phyloP scores from a whole-genome alignment of 2,888 invertebrate genomes.

The Apotomis capreana region DNA sequence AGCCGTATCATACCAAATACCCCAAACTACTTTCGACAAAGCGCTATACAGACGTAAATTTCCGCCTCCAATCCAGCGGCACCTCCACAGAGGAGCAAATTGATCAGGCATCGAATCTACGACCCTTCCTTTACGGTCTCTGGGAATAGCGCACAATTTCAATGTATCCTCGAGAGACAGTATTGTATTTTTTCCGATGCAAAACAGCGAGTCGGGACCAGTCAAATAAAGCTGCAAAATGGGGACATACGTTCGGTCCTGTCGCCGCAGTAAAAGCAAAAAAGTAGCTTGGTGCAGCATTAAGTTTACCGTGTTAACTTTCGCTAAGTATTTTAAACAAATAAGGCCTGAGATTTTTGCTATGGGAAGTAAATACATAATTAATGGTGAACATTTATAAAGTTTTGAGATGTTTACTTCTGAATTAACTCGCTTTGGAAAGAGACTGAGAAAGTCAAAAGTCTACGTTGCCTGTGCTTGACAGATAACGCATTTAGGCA shows the following conservation, averaged over 20 bases:
- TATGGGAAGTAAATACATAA: too few relatives aligned
- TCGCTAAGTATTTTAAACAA: too few relatives aligned
- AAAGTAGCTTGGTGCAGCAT: not conserved
- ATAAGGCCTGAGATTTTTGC: too few relatives aligned
- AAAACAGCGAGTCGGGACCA: conserved; percentile 39
- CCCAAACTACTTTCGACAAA: not conserved
- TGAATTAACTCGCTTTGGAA: too few relatives aligned
- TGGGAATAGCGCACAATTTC: conserved; percentile 35
- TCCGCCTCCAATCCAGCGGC: not conserved
- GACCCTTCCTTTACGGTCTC: conserved; percentile 24
- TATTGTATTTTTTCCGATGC: conserved; percentile 42
- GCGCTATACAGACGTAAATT: conserved; percentile 2
- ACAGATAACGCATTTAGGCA: too few relatives aligned
- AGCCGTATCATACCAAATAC: not conserved
- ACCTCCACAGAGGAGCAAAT: conserved; percentile 6
- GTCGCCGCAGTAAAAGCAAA: not conserved
- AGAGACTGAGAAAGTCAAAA: too few relatives aligned
- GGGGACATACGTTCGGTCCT: conserved; percentile 28
- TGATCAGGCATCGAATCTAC: conserved; percentile 15
- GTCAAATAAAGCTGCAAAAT: conserved; percentile 41
- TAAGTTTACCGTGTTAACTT: too few relatives aligned
- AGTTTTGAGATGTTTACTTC: too few relatives aligned
- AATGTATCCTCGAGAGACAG: conserved; percentile 40
- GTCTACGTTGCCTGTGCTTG: too few relatives aligned
- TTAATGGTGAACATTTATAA: too few relatives aligned